Evolutionary conservation across 2,888 invertebrate genomes (phyloP).

Genomic region (Zaprionus bogoriensis): DNA sequence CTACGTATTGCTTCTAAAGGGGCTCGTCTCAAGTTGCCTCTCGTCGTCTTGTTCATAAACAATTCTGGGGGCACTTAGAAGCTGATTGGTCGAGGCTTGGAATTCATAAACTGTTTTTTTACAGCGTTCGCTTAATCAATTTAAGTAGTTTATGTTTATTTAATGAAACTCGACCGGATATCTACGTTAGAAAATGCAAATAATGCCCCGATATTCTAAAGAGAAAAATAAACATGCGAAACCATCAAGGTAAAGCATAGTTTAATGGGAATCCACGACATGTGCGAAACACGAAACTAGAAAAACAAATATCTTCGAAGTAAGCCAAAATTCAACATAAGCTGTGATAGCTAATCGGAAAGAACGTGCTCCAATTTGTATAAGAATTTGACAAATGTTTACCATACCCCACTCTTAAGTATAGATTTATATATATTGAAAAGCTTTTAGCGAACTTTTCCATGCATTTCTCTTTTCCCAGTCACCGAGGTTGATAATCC

Average conservation of each 20-base stretch:
- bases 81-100: background rate
- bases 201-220: slow-evolving; percentile 4
- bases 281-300: slow-evolving; percentile 16
- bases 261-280: slow-evolving; percentile 17
- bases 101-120: background rate
- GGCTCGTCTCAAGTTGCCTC: slow-evolving; percentile 53
- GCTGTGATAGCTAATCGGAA: no score
- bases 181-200: slow-evolving; percentile 7
- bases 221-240: slow-evolving; percentile 5
- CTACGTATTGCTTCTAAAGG: slow-evolving; percentile 18
- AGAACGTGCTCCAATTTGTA: no score
- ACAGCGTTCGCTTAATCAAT: background rate
- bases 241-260: slow-evolving; percentile 36
- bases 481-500: no score
- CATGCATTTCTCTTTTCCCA: no score
- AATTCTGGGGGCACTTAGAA: background rate
- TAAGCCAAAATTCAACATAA: background rate
- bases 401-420: no score
- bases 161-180: slow-evolving; percentile 6
- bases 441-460: no score
- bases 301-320: background rate
- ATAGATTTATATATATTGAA: no score
- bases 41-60: slow-evolving; percentile 3
- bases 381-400: no score
- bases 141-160: background rate